Base-by-base conservation (phyloP, 2,888 invertebrate genomes). In the Nasonovia ribisnigri region DNA sequence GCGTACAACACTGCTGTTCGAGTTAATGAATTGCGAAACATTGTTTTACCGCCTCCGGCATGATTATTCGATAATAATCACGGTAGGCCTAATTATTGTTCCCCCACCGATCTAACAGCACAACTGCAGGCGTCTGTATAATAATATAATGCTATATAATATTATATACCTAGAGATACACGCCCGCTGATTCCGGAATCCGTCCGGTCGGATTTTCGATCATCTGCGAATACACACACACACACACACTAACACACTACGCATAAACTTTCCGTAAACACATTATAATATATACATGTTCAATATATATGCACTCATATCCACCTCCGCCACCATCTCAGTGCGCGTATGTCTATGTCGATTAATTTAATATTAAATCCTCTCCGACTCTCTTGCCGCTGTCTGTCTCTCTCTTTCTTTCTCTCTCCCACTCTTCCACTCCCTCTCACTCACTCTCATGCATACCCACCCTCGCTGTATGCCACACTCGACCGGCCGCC, bases 311-410 rank as follows among this genome's bases (percentile, higher is more conserved):
- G 24, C 48, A 60, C 42, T 36, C n/a, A 6, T 36, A 51, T 77
- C 57, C 51, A n/a, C 51, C 29, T 13, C 57, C 42, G 5, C 42
- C 5, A 26, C 88, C 43, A 42, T 43, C 43, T 26, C 36, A n/a
- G 3, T 20, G 5, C 26, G 13, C 84, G 43, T 8, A n/a, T 42
- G 92, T 84, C 84, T 91, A 86, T 92, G 89, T 84, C 93, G 93
- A 93, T 93, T 93, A 93, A 93, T 93, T 93, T 93, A 93, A 93
- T 93, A 93, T 93, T 90, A 93, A 93, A 93, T 93, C 92, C 88
- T 84, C 48, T 48, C 84, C 42, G 51, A 51, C 67, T 84, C 91
- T 26, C 84, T 43, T n/a, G 6, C 57, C 88, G 1, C 60, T 77
- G 43, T 54, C 24, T 42, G 42, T 77, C 20, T 77, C 77, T 51